phyloP scores from a whole-genome alignment of 2,888 invertebrate species.

The Dendrolimus houi region DNA sequence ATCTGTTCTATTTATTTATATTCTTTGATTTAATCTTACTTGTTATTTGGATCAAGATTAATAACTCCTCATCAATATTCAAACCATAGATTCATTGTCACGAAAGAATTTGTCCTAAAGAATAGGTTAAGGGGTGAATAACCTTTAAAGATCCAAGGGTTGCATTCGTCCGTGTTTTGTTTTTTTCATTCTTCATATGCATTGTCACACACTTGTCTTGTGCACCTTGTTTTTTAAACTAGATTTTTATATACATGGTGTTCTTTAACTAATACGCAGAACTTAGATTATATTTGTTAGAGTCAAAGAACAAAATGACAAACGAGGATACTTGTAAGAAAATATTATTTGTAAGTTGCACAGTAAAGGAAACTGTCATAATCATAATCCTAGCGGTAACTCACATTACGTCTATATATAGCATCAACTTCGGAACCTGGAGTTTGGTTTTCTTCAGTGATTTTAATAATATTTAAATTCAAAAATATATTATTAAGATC shows the following conservation, averaged over 20 bases:
- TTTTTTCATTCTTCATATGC: conserved; percentile 44
- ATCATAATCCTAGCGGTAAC: too few species aligned
- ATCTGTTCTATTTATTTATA: too few species aligned
- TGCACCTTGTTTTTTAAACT: conserved; percentile 39
- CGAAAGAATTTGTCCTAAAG: conserved; percentile 18
- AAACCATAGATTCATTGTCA: conserved; percentile 25
- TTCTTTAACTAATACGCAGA: background rate
- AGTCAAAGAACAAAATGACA: too few species aligned
- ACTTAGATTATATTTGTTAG: too few species aligned
- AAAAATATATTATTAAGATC: too few species aligned
- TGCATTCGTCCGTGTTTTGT: conserved; percentile 39
- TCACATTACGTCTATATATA: too few species aligned
- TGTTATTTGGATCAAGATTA: background rate
- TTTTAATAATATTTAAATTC: too few species aligned
- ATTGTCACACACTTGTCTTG: conserved; percentile 59
- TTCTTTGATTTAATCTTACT: background rate
- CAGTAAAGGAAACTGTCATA: too few species aligned
- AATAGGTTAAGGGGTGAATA: conserved; percentile 37
- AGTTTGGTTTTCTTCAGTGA: too few species aligned
- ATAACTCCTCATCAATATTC: conserved; percentile 24
- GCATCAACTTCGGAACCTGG: too few species aligned
- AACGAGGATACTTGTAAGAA: too few species aligned
- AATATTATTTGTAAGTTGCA: too few species aligned
- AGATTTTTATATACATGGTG: conserved; percentile 36
- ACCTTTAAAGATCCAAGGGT: conserved; percentile 44